Evolutionary conservation across 2,113 vertebrate genomes (phyloP).

Genomic region (Sphyrna mokarran): DNA sequence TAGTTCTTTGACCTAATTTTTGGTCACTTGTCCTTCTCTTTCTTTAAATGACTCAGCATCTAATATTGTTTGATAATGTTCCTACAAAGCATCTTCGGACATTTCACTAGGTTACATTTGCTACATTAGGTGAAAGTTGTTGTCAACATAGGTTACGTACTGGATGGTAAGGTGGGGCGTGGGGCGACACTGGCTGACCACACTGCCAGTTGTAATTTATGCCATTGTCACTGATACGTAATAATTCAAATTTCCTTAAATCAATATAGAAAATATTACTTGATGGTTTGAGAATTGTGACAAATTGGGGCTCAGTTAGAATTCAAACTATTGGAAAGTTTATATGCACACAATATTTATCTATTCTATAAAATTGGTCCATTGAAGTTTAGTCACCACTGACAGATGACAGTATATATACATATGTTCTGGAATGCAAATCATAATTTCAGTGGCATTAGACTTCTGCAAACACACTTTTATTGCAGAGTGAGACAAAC

Average conservation of each 20-base stretch:
- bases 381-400: neutral
- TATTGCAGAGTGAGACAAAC: neutral
- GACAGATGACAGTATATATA: neutral
- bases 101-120: neutral
- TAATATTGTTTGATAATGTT: neutral
- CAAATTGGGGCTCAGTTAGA: neutral
- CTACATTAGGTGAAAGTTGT: neutral
- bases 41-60: neutral
- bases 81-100: neutral
- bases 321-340: neutral
- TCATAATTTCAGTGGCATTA: no score
- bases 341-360: neutral
- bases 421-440: neutral
- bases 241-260: neutral
- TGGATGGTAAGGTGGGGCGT: neutral
- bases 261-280: neutral
- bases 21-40: neutral
- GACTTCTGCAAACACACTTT: neutral
- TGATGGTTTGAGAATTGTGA: neutral
- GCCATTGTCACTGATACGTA: neutral
- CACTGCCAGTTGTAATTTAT: neutral
- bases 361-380: neutral
- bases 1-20: neutral
- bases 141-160: neutral
- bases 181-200: neutral